A percentile compares a stretch with the other conserved stretches of the same genome.
Evolutionary conservation across 2,888 invertebrate genomes (phyloP).

Genomic region (Cantharis rustica): DNA sequence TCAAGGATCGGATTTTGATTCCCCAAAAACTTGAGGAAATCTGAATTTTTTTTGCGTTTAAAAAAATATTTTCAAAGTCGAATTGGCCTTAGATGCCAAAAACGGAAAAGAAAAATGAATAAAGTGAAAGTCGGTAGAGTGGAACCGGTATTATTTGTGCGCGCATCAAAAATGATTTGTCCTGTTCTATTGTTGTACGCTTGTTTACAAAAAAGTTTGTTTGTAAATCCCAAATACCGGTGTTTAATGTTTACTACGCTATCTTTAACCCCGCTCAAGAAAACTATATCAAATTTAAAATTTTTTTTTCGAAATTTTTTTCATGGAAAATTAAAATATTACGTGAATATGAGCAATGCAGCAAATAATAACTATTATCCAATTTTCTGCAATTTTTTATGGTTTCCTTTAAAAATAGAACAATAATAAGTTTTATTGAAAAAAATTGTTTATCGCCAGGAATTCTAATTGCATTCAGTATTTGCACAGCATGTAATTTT

Average conservation of each 20-base stretch:
- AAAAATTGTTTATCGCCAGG: too few relatives aligned
- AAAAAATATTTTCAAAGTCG: too few relatives aligned
- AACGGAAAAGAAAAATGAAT: neutral
- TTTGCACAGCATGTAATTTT: neutral
- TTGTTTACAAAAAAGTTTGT: neutral
- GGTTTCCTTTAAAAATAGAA: neutral
- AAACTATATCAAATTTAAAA: too few relatives aligned
- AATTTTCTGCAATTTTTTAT: neutral
- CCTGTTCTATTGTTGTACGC: neutral
- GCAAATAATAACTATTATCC: neutral
- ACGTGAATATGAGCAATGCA: too few relatives aligned
- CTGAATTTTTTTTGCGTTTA: too few relatives aligned
- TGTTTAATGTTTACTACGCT: too few relatives aligned
- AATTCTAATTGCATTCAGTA: neutral
- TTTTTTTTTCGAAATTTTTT: too few relatives aligned
- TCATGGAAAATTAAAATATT: too few relatives aligned
- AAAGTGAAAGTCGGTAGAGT: neutral
- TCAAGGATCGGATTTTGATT: neutral
- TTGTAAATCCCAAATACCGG: too few relatives aligned
- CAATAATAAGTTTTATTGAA: neutral
- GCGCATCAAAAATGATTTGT: neutral
- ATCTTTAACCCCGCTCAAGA: too few relatives aligned
- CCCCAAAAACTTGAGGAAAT: too few relatives aligned
- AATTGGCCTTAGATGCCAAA: neutral
- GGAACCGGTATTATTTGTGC: neutral